These are phyloP conservation scores for Neogobius melanostomus DNA, from an alignment of 2,113 vertebrate genomes.

Conservation along the genomic window DNA sequence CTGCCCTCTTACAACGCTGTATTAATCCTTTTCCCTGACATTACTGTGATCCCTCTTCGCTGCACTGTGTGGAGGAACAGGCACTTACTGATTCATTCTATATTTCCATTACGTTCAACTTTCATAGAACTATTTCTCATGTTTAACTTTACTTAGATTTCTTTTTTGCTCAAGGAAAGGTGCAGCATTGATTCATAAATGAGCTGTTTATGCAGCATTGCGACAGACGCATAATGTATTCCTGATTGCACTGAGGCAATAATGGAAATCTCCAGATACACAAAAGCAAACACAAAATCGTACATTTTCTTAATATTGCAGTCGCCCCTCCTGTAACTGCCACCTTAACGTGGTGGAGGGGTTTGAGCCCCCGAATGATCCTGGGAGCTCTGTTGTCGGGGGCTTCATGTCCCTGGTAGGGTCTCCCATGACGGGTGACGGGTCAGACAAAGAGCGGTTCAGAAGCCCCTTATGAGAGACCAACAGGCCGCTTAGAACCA, in stretches of 20 bases:
- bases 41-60: not conserved
- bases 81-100: not conserved
- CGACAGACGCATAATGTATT: not conserved
- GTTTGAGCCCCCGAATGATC: no score
- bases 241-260: not conserved
- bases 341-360: no score
- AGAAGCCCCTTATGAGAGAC: no score
- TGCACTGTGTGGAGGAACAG: not conserved
- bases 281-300: no score
- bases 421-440: no score
- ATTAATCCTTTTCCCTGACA: constrained; percentile 2
- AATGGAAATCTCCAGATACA: not conserved
- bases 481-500: no score
- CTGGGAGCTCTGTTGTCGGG: no score
- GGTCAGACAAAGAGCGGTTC: no score
- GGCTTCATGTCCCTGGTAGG: no score
- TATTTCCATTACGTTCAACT: not conserved
- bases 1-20: not conserved
- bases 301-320: no score
- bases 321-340: no score
- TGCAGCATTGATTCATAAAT: not conserved
- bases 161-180: not conserved
- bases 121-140: not conserved
- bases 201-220: not conserved
- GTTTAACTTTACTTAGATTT: not conserved